A percentile compares a stretch with the other conserved stretches of the same genome.
phyloP scores from a whole-genome alignment of 2,113 vertebrate genomes.

The Philantomba maxwellii region DNA sequence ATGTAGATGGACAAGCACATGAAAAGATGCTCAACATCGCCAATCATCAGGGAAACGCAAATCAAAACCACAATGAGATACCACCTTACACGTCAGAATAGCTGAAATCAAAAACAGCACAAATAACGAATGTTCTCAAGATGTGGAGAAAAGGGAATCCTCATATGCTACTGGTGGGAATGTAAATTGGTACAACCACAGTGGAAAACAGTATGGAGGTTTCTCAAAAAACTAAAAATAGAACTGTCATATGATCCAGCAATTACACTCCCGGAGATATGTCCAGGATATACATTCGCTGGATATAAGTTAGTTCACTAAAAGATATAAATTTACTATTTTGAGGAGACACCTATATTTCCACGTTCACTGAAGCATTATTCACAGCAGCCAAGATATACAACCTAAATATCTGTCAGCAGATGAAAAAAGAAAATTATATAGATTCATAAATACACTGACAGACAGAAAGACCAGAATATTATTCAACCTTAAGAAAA shows the following conservation, averaged over 20 bases:
- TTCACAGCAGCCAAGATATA: background rate
- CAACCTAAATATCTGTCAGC: background rate
- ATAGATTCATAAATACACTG: background rate
- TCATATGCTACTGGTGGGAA: background rate
- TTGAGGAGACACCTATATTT: background rate
- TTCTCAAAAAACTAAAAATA: background rate
- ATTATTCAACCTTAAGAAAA: background rate
- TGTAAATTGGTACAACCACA: background rate
- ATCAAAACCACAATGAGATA: background rate
- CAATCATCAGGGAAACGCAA: background rate
- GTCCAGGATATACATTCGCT: background rate
- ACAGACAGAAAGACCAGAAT: background rate
- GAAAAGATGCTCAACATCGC: background rate
- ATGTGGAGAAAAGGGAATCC: background rate
- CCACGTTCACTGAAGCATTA: background rate
- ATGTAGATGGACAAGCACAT: background rate
- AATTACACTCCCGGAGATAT: background rate
- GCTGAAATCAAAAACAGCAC: background rate
- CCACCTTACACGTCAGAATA: background rate
- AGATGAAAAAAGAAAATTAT: background rate
- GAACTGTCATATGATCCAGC: background rate
- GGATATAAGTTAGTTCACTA: background rate
- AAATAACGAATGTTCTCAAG: background rate
- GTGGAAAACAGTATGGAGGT: background rate
- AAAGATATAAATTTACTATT: background rate